A percentile compares a stretch with the other conserved stretches of the same genome.
phyloP scores from a whole-genome alignment of 1,140 invertebrate species.

The Pseudoatta argentina region DNA sequence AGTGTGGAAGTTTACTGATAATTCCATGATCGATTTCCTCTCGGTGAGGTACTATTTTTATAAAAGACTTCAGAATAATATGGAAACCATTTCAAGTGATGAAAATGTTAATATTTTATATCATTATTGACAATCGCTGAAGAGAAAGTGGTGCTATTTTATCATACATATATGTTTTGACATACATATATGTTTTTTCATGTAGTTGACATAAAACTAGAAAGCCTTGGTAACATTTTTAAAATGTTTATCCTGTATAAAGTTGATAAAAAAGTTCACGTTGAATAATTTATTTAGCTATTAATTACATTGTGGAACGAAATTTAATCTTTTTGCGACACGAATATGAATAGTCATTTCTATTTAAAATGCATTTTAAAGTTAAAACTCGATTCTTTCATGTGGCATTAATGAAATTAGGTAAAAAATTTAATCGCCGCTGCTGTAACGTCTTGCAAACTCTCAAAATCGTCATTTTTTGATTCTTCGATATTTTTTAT shows the following conservation, averaged over 20 bases:
- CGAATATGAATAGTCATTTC: no score
- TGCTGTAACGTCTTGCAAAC: no score
- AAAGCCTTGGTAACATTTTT: neutral
- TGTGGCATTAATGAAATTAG: no score
- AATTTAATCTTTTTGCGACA: no score
- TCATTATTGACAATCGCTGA: neutral
- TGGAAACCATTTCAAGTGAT: neutral
- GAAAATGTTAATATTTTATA: constrained; percentile 23
- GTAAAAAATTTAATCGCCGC: no score
- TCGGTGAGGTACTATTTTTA: neutral
- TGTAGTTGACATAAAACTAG: neutral
- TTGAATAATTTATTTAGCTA: neutral
- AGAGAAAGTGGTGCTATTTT: constrained; percentile 6
- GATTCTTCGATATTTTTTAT: no score
- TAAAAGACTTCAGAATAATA: neutral
- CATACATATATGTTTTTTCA: neutral
- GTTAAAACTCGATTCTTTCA: no score
- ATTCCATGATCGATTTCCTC: constrained; percentile 6
- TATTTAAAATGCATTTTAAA: no score
- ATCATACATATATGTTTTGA: neutral
- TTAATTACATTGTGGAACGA: neutral
- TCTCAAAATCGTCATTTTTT: no score
- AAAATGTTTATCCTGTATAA: neutral
- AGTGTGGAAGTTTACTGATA: neutral
- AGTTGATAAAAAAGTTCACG: neutral